Evolutionary conservation across 2,113 vertebrate species (phyloP).

Genomic region (Sinocyclocheilus anshuiensis): DNA sequence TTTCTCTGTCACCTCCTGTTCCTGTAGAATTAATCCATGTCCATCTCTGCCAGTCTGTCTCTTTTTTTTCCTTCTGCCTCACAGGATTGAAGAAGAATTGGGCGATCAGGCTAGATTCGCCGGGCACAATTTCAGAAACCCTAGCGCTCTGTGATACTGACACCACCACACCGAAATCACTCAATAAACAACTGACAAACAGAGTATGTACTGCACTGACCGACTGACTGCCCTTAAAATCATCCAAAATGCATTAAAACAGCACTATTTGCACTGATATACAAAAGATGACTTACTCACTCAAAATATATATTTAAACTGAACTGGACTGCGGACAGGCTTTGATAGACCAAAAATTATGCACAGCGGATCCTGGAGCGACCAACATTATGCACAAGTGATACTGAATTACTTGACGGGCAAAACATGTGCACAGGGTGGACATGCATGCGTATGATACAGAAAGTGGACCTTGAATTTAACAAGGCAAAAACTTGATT

Average conservation of each 20-base stretch:
- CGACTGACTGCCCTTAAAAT: constrained; percentile 1
- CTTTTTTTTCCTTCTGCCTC: constrained; percentile 25
- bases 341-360: constrained; percentile 33
- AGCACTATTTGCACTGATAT: constrained; percentile 49
- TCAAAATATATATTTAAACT: constrained; percentile 1
- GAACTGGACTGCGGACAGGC: constrained; percentile 10
- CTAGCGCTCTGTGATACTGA: constrained; percentile 88
- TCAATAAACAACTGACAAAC: constrained; percentile 46
- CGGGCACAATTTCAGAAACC: constrained; percentile 95
- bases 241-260: constrained; percentile 27
- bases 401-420: neutral
- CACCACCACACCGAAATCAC: constrained; percentile 36
- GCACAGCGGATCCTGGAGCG: neutral
- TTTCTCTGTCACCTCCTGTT: constrained; percentile 8
- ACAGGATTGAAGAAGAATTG: constrained; percentile 93
- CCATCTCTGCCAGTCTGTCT: neutral
- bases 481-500: constrained; percentile 5
- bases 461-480: constrained; percentile 10
- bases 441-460: constrained; percentile 11
- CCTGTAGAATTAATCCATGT: neutral
- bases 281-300: constrained; percentile 15
- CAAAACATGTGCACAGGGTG: constrained; percentile 14
- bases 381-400: constrained; percentile 6
- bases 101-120: constrained; percentile 93
- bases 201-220: constrained; percentile 45